Conservation (phyloP, 2,113 vertebrate genomes). For the Dolichallabes microphthalmus region DNA sequence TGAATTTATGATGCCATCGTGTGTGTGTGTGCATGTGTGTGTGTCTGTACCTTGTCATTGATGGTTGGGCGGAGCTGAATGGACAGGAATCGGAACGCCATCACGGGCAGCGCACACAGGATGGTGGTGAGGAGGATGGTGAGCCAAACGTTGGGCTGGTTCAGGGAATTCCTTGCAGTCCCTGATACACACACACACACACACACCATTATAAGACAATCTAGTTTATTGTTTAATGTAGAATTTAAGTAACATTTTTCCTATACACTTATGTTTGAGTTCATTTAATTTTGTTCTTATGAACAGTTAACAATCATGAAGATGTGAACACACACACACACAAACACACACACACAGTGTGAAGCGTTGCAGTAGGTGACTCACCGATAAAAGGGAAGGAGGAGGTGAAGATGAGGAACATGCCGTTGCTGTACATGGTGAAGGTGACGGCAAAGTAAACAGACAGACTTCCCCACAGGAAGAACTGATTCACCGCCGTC, state of each 20-base stretch:
- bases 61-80: conserved; percentile 75
- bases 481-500: conserved; percentile 90
- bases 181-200: conserved; percentile 69
- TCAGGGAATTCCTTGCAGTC: conserved; percentile 83
- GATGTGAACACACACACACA: background rate
- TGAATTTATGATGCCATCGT: background rate
- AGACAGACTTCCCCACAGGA: conserved; percentile 92
- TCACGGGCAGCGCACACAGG: conserved; percentile 81
- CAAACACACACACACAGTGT: background rate
- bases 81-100: conserved; percentile 79
- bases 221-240: background rate
- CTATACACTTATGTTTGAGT: background rate
- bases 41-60: conserved; percentile 78
- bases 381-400: conserved; percentile 87
- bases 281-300: background rate
- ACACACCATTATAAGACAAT: background rate
- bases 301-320: background rate
- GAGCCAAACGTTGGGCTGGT: conserved; percentile 85
- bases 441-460: conserved; percentile 87
- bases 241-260: background rate
- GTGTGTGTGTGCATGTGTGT: conserved; percentile 2
- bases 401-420: conserved; percentile 84
- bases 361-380: conserved; percentile 40
- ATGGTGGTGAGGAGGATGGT: conserved; percentile 79
- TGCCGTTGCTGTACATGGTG: conserved; percentile 89